These are phyloP conservation scores for Microdon myrmicae DNA, from an alignment of 2,888 invertebrate genomes.

Conservation along the genomic window DNA sequence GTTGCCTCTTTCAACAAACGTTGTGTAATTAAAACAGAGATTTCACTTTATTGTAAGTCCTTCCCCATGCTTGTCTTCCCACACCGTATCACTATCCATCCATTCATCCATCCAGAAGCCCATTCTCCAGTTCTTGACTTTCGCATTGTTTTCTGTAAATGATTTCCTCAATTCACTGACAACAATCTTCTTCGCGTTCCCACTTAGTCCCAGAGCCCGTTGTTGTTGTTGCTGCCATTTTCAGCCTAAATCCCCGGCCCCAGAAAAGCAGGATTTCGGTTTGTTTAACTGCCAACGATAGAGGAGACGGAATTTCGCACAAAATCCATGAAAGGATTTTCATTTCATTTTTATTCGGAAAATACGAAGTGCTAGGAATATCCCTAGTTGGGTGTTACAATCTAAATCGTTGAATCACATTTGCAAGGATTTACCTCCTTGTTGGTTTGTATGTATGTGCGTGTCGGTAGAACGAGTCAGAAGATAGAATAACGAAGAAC, in stretches of 20 bases:
- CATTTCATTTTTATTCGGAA: conserved; percentile 50
- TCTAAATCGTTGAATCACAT: conserved; percentile 52
- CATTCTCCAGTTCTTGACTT: too few relatives aligned
- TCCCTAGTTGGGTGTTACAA: conserved; percentile 53
- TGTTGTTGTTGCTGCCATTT: conserved; percentile 24
- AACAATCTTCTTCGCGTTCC: conserved; percentile 38
- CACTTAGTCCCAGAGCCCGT: conserved; percentile 1
- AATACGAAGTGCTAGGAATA: conserved; percentile 53
- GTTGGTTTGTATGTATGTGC: too few relatives aligned
- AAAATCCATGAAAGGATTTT: conserved; percentile 46
- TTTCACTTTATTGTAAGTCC: conserved; percentile 47
- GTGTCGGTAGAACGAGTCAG: neutral
- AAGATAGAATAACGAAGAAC: neutral
- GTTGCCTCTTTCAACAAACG: conserved; percentile 8
- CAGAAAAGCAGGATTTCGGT: conserved; percentile 2
- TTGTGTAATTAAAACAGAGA: conserved; percentile 48
- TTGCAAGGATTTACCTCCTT: conserved; percentile 45
- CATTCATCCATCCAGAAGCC: too few relatives aligned
- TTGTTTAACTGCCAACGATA: conserved; percentile 29
- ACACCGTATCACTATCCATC: neutral
- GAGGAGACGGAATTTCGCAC: conserved; percentile 26
- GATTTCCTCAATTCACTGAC: conserved; percentile 47
- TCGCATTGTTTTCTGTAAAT: conserved; percentile 43
- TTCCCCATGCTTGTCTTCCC: conserved; percentile 14
- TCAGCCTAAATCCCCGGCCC: conserved; percentile 4